These are phyloP conservation scores for Spodoptera frugiperda DNA, from an alignment of 1,140 invertebrate genomes.

Conservation along the genomic window DNA sequence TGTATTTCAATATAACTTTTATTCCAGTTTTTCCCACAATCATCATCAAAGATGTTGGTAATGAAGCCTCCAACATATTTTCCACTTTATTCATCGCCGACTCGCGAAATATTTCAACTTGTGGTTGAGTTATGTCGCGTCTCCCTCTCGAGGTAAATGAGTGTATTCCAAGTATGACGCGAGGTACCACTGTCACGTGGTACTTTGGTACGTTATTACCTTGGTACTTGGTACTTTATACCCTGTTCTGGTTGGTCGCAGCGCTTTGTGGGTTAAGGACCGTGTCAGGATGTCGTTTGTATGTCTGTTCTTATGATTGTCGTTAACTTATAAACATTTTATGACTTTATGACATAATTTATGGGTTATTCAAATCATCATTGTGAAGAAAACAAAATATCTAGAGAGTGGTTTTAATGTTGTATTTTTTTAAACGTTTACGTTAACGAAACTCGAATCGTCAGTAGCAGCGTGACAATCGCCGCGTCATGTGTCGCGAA, in stretches of 20 bases:
- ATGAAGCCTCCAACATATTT: constrained; percentile 12
- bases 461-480: no score
- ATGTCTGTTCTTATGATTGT: no score
- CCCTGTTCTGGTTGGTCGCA: neutral
- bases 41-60: neutral
- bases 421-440: no score
- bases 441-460: no score
- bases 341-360: no score
- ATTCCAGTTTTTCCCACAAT: neutral
- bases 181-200: neutral
- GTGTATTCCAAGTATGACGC: constrained; percentile 2
- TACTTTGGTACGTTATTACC: neutral
- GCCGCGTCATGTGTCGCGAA: no score
- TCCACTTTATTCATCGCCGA: constrained; percentile 17
- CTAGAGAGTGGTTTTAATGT: no score
- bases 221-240: no score
- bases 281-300: neutral
- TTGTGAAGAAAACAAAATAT: no score
- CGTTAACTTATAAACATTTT: no score
- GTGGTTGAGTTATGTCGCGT: constrained; percentile 21
- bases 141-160: constrained; percentile 29
- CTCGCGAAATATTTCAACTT: constrained; percentile 23
- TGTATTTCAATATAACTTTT: neutral
- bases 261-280: neutral
- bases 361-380: no score